Conservation (phyloP, 2,113 vertebrate genomes). For the Muntiacus muntjak region DNA sequence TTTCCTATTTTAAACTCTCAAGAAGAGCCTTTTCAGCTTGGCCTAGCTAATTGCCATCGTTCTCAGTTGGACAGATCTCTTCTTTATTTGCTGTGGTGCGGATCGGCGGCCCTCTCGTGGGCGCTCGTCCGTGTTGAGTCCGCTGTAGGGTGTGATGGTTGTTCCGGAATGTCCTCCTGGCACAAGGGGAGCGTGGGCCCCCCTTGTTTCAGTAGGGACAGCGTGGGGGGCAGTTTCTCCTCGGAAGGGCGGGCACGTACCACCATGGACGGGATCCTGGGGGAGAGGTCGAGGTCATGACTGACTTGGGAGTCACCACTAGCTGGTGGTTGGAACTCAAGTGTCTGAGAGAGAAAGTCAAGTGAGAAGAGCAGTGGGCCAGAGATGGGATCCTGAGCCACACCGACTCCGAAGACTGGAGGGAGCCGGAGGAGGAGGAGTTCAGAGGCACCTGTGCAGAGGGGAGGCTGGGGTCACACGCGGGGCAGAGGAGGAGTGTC, state of each 20-base stretch:
- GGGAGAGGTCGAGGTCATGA: neutral
- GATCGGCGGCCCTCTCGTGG: neutral
- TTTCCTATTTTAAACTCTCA: neutral
- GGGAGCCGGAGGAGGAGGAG: neutral
- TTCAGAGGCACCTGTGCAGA: neutral
- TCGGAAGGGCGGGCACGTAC: neutral
- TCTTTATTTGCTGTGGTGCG: neutral
- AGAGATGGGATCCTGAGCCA: neutral
- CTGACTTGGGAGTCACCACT: neutral
- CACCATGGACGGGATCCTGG: neutral
- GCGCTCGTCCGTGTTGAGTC: neutral
- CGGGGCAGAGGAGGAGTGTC: neutral
- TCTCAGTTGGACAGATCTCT: neutral
- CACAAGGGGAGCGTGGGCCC: neutral
- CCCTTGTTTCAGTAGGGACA: neutral
- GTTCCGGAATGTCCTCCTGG: neutral
- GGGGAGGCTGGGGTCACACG: neutral
- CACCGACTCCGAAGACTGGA: neutral
- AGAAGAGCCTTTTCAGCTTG: neutral
- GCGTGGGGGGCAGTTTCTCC: neutral
- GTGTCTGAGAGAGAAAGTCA: neutral
- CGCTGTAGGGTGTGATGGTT: neutral
- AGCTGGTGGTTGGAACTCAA: neutral
- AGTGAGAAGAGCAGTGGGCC: neutral
- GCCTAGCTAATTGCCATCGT: neutral